Conservation (phyloP, 2,888 invertebrate genomes). For the Lepetodrilus schrolli region DNA sequence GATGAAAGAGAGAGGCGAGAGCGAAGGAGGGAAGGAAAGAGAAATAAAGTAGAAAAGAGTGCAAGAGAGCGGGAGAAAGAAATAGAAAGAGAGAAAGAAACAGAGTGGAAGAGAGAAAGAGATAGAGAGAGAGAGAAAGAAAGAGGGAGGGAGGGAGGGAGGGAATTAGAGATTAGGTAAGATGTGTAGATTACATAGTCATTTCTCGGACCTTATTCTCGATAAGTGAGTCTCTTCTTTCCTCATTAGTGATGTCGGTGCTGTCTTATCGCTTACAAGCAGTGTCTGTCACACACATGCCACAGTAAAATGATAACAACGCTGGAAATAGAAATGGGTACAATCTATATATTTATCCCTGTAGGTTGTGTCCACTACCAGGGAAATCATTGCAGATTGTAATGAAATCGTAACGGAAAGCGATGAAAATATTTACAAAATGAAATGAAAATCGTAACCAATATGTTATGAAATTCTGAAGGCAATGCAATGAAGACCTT, state of each 20-base stretch:
- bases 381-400: no score
- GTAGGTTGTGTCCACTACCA: no score
- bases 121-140: background rate
- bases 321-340: background rate
- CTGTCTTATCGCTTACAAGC: background rate
- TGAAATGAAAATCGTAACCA: no score
- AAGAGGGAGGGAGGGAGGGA: background rate
- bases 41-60: no score
- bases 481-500: no score
- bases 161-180: background rate
- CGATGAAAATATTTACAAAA: background rate
- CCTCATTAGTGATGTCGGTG: conserved; percentile 6
- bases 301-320: conserved; percentile 11
- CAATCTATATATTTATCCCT: no score
- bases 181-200: background rate
- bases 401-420: background rate
- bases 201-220: background rate
- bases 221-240: background rate
- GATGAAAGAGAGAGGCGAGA: no score
- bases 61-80: no score
- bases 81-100: no score
- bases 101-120: no score
- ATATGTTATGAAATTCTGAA: no score
- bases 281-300: background rate
- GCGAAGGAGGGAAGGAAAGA: no score